phyloP scores from a whole-genome alignment of 2,113 vertebrate species.

The Glaucomys volans region DNA sequence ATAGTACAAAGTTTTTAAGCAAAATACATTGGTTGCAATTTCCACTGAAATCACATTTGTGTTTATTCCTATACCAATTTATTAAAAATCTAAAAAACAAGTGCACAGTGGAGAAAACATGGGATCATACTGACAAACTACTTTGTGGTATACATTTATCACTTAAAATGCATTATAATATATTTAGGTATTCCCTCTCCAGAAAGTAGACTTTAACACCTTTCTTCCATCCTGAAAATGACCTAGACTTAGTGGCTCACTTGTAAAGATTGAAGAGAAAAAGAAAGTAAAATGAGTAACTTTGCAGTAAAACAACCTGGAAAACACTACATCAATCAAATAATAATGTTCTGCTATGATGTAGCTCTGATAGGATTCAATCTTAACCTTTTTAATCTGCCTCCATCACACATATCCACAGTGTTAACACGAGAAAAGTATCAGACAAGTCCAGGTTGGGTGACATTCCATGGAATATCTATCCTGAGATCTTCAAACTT shows the following conservation, averaged over 20 bases:
- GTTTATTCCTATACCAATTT: background rate
- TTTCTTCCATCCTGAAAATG: background rate
- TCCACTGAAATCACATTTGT: background rate
- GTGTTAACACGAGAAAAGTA: background rate
- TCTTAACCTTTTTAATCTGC: background rate
- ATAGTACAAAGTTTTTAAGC: background rate
- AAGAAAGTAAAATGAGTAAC: background rate
- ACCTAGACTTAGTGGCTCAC: background rate
- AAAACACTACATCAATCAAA: background rate
- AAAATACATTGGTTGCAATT: background rate
- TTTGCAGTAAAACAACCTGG: background rate
- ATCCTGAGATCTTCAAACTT: background rate
- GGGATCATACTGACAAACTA: background rate
- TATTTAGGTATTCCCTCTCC: background rate
- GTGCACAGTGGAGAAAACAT: background rate
- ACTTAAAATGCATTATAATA: background rate
- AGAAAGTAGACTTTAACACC: background rate
- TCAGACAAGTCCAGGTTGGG: background rate
- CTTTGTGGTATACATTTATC: background rate
- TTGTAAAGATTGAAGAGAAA: background rate
- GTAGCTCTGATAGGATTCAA: background rate
- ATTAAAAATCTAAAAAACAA: background rate
- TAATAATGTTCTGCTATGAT: background rate
- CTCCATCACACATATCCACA: background rate
- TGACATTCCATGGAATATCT: background rate